Conservation (phyloP, 2,113 vertebrate species). For the Nothoprocta pentlandii region DNA sequence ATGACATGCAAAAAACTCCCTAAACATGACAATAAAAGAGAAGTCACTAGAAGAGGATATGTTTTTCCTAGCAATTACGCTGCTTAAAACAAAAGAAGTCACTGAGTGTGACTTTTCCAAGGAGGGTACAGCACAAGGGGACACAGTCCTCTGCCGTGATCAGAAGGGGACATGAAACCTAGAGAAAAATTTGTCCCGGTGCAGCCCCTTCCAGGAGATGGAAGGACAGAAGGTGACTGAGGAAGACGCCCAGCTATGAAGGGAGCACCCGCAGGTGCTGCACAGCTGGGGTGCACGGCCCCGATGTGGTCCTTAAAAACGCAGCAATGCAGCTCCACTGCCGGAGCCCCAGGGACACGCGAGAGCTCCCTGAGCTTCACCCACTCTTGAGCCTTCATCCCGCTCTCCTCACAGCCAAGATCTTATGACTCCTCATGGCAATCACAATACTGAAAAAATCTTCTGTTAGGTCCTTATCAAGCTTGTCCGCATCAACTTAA, state of each 20-base stretch:
- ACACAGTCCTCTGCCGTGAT: neutral
- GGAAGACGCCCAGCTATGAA: too few relatives aligned
- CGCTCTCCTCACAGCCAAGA: neutral
- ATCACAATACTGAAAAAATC: neutral
- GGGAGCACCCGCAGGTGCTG: too few relatives aligned
- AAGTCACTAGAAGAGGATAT: slow-evolving; percentile 63
- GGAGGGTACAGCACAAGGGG: neutral
- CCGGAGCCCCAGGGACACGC: fast-evolving
- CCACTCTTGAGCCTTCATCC: neutral
- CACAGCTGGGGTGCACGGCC: fast-evolving
- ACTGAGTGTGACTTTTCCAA: neutral
- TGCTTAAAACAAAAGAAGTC: slow-evolving; percentile 50
- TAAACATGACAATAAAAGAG: slow-evolving; percentile 49
- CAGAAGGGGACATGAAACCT: neutral
- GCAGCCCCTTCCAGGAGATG: neutral
- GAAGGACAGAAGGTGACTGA: neutral
- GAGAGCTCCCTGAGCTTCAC: neutral
- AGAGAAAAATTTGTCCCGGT: neutral
- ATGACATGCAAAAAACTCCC: slow-evolving; percentile 72
- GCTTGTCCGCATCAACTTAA: neutral
- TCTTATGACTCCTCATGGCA: neutral
- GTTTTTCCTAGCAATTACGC: slow-evolving; percentile 54
- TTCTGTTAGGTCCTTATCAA: neutral
- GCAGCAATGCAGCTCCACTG: too few relatives aligned
- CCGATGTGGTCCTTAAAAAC: neutral